Evolutionary conservation across 2,797 vertebrate species (phyloP).

Genomic region (Carcharodon carcharias): DNA sequence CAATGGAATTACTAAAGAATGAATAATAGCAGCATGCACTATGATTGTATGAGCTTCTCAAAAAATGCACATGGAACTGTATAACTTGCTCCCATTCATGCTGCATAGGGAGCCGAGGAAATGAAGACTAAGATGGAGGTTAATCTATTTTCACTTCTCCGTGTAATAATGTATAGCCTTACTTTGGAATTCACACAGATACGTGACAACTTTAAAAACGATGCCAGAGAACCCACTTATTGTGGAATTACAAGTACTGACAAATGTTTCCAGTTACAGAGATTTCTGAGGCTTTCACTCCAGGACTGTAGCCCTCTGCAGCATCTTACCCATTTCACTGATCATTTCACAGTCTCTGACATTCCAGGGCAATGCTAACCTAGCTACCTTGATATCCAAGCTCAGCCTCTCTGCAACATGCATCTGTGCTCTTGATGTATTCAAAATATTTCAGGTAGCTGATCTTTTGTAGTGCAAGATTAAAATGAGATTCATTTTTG

Average conservation of each 20-base stretch:
- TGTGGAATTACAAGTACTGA: neutral
- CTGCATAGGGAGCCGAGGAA: neutral
- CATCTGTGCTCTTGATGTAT: neutral
- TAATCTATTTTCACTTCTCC: neutral
- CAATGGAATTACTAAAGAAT: conserved; percentile 90
- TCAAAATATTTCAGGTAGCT: neutral
- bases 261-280: neutral
- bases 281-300: neutral
- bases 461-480: neutral
- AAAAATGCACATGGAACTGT: conserved; percentile 57
- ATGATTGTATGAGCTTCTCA: conserved; percentile 59
- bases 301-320: neutral
- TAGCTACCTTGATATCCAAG: neutral
- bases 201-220: neutral
- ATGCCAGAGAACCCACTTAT: neutral
- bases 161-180: neutral
- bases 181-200: neutral
- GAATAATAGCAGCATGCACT: conserved; percentile 67
- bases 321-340: neutral
- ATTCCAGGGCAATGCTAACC: neutral
- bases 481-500: no score
- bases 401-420: neutral
- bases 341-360: neutral
- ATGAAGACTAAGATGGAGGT: neutral
- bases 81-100: conserved; percentile 53